Conservation (phyloP, 1,140 invertebrate species). For the Eupristina koningsbergeri region DNA sequence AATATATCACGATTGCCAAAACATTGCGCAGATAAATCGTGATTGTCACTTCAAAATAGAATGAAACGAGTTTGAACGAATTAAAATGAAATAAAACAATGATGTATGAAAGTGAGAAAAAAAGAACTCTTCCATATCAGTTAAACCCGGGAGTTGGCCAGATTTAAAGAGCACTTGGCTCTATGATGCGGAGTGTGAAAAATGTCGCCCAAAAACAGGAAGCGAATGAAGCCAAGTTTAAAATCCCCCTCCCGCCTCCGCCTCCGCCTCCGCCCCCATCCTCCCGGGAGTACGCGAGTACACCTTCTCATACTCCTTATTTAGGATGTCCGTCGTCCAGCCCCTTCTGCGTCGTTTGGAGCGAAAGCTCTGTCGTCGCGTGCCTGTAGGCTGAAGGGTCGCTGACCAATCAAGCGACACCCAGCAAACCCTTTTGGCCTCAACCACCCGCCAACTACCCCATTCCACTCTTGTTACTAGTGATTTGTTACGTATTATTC, state of each 20-base stretch:
- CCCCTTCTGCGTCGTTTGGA: neutral
- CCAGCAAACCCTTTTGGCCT: too few species aligned
- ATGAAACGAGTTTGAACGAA: too few species aligned
- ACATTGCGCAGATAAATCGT: too few species aligned
- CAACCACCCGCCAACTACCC: neutral
- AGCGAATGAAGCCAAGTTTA: neutral
- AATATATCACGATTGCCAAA: too few species aligned
- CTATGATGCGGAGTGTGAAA: neutral
- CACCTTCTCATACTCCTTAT: constrained; percentile 20
- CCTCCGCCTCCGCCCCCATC: too few species aligned
- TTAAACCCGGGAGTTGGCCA: too few species aligned
- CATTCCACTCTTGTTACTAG: constrained; percentile 14
- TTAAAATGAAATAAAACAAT: too few species aligned
- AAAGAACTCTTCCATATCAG: too few species aligned
- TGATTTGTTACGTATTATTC: constrained; percentile 46
- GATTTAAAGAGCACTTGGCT: too few species aligned
- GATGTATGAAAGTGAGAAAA: too few species aligned
- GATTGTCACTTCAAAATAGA: too few species aligned
- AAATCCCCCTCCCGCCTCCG: constrained; percentile 18
- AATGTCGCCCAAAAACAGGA: neutral
- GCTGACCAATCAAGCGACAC: neutral
- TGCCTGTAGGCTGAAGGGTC: neutral
- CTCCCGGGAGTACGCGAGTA: too few species aligned
- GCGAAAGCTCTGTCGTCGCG: neutral
- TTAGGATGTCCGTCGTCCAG: constrained; percentile 16